Base-by-base conservation (phyloP, 2,888 invertebrate species). In the Dendrolimus houi region DNA sequence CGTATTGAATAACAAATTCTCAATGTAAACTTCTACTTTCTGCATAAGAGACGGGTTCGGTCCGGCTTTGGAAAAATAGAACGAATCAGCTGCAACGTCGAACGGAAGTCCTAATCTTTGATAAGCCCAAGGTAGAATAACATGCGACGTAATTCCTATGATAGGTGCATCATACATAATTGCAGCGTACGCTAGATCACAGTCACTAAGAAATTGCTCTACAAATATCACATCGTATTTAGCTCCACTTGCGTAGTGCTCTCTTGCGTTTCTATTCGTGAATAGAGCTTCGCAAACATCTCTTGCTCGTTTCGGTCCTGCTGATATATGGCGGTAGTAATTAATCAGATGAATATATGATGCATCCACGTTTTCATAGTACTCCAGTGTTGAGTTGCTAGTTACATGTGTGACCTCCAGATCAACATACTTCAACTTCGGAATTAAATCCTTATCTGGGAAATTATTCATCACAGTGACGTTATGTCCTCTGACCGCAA, bases 391-490 rank as follows among this genome's bases (percentile, higher is more conserved):
- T 8, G 40, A 58, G 57, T n/a, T 42, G 52, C n/a, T 60, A 13
- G 14, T 8, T 7, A 29, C 55, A 13, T 10, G 2, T 14, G 52
- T 52, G 12, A 77, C 69, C 13, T 70, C 62, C 52, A 94, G 67
- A 58, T 90, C 78, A 17, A 94, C 78, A 62, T 93, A 92, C 54
- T 85, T 87, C 66, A 94, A 92, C 68, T 92, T 92, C 8, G 77
- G 65, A 12, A 84, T 60, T 0, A 85, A 78, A 52, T 82, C 69
- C 9, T 79, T 71, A 56, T 84, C 80, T 0, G 93, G 92, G 63
- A 92, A 94, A 69, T 92, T 91, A 10, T 93, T 93, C 8, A 94
- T 82, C 9, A 94, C 93, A 1, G 94, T 94, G 0, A 95, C 77
- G 8, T 92, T 82, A 64, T 95, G 94, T 0, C 94, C 94, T 9